These are phyloP conservation scores for Tetrapedia diversipes DNA, from an alignment of 2,888 invertebrate genomes.

Conservation along the genomic window DNA sequence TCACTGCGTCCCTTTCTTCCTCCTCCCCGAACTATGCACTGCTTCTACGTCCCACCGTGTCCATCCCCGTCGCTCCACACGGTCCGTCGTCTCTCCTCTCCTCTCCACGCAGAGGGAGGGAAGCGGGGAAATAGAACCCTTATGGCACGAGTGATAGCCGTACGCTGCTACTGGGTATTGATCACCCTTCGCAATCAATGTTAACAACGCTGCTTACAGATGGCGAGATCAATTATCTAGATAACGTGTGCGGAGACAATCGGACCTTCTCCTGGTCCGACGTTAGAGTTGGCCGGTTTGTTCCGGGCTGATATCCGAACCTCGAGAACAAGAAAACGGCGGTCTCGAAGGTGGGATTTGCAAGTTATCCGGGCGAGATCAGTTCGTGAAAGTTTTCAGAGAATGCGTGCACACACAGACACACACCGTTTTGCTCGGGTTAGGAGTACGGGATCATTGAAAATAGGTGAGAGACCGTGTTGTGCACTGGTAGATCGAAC, in stretches of 20 bases:
- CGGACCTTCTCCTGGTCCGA: background rate
- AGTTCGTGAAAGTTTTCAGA: slow-evolving; percentile 53
- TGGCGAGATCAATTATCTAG: slow-evolving; percentile 68
- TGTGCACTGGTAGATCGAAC: slow-evolving; percentile 10
- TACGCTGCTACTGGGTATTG: slow-evolving; percentile 73
- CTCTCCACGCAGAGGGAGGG: background rate
- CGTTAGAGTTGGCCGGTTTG: background rate
- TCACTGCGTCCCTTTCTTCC: slow-evolving; percentile 35
- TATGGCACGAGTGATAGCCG: slow-evolving; percentile 70
- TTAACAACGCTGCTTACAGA: slow-evolving; percentile 73
- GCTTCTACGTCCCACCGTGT: slow-evolving; percentile 22
- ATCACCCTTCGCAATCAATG: slow-evolving; percentile 75
- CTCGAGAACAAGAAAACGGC: slow-evolving; percentile 19
- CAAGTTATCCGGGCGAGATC: slow-evolving; percentile 2
- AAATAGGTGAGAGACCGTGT: slow-evolving; percentile 25
- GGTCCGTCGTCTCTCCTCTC: slow-evolving; percentile 7
- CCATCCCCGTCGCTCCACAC: slow-evolving; percentile 5
- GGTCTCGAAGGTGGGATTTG: background rate
- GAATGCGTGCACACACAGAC: slow-evolving; percentile 47
- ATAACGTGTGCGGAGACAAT: slow-evolving; percentile 53
- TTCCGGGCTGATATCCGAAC: background rate
- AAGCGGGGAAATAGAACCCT: slow-evolving; percentile 65
- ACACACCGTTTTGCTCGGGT: slow-evolving; percentile 9
- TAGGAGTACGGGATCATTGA: slow-evolving; percentile 33
- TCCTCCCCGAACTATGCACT: background rate